Evolutionary conservation across 2,888 invertebrate genomes (phyloP).

Genomic region (Trichogramma dendrolimi): DNA sequence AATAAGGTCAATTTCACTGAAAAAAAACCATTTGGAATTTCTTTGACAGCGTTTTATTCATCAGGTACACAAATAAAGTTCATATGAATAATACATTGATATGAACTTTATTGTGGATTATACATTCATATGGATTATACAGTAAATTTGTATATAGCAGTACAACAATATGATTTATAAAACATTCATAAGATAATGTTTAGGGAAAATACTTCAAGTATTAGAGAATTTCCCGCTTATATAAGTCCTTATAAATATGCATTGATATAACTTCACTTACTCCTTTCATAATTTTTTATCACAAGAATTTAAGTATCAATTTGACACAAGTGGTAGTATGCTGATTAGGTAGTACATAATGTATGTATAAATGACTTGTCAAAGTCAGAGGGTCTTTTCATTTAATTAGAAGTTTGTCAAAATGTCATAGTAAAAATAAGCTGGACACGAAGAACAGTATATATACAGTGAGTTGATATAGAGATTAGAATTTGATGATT

Average conservation of each 20-base stretch:
- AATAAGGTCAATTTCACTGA: too few relatives aligned
- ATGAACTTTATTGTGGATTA: too few relatives aligned
- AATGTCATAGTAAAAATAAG: constrained; percentile 15
- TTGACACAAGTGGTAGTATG: constrained; percentile 11
- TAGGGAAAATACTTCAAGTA: not conserved
- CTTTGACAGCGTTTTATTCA: too few relatives aligned
- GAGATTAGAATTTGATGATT: constrained; percentile 13
- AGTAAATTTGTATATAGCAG: too few relatives aligned
- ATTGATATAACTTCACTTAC: too few relatives aligned
- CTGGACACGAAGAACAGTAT: constrained; percentile 13
- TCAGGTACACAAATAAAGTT: too few relatives aligned
- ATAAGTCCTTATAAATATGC: constrained; percentile 1
- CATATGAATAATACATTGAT: too few relatives aligned
- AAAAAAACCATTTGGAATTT: too few relatives aligned
- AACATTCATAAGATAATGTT: constrained; percentile 12
- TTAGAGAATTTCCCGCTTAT: constrained; percentile 10
- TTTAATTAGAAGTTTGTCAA: constrained; percentile 1
- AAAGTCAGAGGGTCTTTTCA: not conserved
- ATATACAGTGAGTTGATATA: constrained; percentile 3
- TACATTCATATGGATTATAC: too few relatives aligned
- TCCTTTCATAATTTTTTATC: constrained; percentile 13
- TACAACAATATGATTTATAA: constrained; percentile 9
- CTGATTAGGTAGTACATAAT: too few relatives aligned
- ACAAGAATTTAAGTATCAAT: constrained; percentile 24
- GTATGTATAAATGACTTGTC: too few relatives aligned